Evolutionary conservation across 2,113 vertebrate genomes (phyloP).

Genomic region (Dicerorhinus sumatrensis): DNA sequence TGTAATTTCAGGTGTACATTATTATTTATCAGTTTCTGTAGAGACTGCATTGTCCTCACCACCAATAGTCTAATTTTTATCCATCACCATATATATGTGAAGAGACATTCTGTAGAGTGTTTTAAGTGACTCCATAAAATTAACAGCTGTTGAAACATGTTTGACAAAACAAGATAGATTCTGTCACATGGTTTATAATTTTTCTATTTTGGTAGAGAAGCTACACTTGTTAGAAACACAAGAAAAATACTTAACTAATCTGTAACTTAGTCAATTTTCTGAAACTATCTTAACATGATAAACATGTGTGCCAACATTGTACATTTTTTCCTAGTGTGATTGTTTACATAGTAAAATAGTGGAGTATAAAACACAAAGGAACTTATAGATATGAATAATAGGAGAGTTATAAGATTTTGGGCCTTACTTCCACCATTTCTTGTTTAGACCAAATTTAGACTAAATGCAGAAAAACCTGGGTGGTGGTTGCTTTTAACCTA

Average conservation of each 20-base stretch:
- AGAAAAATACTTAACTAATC: neutral
- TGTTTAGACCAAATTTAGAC: neutral
- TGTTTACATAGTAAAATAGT: neutral
- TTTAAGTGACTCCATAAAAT: neutral
- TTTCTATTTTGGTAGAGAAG: neutral
- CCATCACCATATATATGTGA: no score
- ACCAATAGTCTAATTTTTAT: no score
- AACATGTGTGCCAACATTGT: neutral
- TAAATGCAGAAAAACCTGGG: neutral
- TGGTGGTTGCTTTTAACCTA: neutral
- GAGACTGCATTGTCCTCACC: no score
- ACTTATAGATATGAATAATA: no score
- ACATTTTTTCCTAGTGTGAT: neutral
- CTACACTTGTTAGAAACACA: conserved; percentile 15
- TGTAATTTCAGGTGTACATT: no score
- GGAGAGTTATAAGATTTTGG: neutral
- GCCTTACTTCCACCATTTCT: neutral
- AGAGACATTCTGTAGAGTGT: neutral
- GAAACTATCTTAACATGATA: neutral
- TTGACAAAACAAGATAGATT: neutral
- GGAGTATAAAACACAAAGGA: neutral
- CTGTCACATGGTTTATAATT: neutral
- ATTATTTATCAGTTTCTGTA: no score
- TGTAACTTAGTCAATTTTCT: neutral
- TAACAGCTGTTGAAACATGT: neutral